These are phyloP conservation scores for Micropterix aruncella DNA, from an alignment of 2,888 invertebrate species.

Conservation along the genomic window DNA sequence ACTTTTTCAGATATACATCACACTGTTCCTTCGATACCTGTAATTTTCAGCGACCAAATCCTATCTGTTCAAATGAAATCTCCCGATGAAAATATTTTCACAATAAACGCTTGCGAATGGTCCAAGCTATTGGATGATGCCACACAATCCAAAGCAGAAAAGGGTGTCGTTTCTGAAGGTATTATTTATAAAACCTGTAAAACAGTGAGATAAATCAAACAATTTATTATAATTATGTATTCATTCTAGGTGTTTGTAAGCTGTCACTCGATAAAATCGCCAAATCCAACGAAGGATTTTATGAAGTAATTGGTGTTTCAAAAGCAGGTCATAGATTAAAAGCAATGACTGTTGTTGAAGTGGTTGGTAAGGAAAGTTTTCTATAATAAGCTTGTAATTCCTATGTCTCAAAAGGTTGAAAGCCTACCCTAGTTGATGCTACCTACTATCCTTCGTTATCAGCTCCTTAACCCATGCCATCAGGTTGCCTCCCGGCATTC, in stretches of 20 bases:
- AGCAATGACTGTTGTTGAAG: not conserved
- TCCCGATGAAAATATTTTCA: not conserved
- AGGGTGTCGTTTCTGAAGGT: not conserved
- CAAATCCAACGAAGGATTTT: not conserved
- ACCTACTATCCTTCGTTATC: too few relatives aligned
- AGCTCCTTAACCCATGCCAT: too few relatives aligned
- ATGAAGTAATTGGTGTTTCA: not conserved
- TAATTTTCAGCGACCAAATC: not conserved
- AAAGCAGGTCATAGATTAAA: not conserved
- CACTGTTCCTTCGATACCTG: not conserved
- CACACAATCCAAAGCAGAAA: not conserved
- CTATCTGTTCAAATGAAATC: not conserved
- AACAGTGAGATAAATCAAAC: too few relatives aligned
- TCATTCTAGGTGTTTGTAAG: not conserved
- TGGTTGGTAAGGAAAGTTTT: not conserved
- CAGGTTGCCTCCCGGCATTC: too few relatives aligned
- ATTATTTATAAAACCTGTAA: too few relatives aligned
- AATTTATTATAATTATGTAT: too few relatives aligned
- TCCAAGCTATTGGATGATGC: not conserved
- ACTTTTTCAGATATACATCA: not conserved
- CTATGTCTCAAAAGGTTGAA: too few relatives aligned
- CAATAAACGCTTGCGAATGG: not conserved
- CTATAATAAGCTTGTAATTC: not conserved
- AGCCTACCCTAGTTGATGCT: too few relatives aligned
- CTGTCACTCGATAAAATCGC: not conserved